These are phyloP conservation scores for Oscheius sp. DNA, from an alignment of 2,888 invertebrate genomes.

Conservation along the genomic window DNA sequence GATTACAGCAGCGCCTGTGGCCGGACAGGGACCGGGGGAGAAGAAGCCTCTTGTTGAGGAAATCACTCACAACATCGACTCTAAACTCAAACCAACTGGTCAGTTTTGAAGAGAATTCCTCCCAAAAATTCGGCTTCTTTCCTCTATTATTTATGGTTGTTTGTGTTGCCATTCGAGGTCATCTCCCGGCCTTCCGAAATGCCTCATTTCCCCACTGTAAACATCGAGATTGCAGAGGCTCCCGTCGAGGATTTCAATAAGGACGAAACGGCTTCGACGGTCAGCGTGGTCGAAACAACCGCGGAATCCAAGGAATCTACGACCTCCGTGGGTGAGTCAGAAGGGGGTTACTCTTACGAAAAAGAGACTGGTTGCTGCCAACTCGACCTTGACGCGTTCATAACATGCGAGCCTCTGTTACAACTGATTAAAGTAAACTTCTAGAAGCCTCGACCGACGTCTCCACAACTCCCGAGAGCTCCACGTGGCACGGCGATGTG, in stretches of 20 bases:
- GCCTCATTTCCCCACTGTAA: no score
- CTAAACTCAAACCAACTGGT: conserved; percentile 29
- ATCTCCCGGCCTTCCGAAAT: neutral
- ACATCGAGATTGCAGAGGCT: neutral
- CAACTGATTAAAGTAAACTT: neutral
- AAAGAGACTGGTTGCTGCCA: conserved; percentile 4
- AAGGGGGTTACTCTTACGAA: conserved; percentile 1
- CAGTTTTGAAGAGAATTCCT: conserved; percentile 8
- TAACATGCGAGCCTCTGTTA: conserved; percentile 1
- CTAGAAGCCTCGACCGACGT: neutral
- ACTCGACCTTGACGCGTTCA: conserved; percentile 20
- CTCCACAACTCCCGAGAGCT: neutral
- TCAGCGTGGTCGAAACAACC: neutral
- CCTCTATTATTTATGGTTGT: conserved; percentile 2
- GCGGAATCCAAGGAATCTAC: neutral
- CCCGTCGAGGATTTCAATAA: conserved; percentile 1
- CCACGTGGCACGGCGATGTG: conserved; percentile 18
- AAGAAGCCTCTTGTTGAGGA: conserved; percentile 40
- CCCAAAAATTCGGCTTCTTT: neutral
- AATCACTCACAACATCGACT: conserved; percentile 49
- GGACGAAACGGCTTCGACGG: neutral
- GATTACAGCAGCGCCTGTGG: conserved; percentile 36
- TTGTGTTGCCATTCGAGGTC: conserved; percentile 16
- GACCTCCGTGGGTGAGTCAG: conserved; percentile 1
- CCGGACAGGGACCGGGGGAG: conserved; percentile 3